A percentile compares a stretch with the other conserved stretches of the same genome.
These are phyloP conservation scores for Dryobates pubescens DNA, from an alignment of 2,797 vertebrate species.

Conservation along the genomic window DNA sequence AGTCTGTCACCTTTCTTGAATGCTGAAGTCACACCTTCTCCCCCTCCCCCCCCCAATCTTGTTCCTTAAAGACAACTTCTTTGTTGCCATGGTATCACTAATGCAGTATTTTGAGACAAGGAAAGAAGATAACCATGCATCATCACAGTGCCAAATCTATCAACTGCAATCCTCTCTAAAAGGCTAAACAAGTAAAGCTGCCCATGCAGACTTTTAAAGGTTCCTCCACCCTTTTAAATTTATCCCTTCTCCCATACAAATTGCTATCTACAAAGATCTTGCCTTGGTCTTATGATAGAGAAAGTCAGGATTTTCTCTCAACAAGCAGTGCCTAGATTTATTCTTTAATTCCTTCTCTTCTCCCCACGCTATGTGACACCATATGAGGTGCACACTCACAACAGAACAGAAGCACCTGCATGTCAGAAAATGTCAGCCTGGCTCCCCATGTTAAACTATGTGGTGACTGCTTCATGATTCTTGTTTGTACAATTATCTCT, in stretches of 20 bases:
- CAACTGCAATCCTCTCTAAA: slow-evolving; percentile 67
- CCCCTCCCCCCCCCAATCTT: neutral
- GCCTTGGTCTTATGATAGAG: neutral
- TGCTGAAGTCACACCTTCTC: slow-evolving; percentile 4
- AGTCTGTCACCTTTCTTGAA: slow-evolving; percentile 50
- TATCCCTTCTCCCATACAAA: neutral
- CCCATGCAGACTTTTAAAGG: slow-evolving; percentile 3
- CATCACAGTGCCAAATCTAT: slow-evolving; percentile 65
- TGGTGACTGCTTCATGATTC: neutral
- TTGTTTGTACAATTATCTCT: neutral
- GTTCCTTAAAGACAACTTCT: slow-evolving; percentile 42
- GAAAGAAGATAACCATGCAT: slow-evolving; percentile 55
- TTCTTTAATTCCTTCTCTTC: slow-evolving; percentile 6
- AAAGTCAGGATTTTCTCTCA: neutral
- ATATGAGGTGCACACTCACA: neutral
- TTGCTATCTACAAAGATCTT: neutral
- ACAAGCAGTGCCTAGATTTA: neutral
- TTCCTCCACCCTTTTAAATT: neutral
- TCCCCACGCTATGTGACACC: neutral
- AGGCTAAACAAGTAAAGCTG: slow-evolving; percentile 56
- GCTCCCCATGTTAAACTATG: neutral
- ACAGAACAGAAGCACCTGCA: neutral
- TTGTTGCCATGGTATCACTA: slow-evolving; percentile 77
- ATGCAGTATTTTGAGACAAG: slow-evolving; percentile 72
- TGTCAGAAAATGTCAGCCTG: neutral